Conservation (phyloP, 2,888 invertebrate species). For the Parelbella ahira region DNA sequence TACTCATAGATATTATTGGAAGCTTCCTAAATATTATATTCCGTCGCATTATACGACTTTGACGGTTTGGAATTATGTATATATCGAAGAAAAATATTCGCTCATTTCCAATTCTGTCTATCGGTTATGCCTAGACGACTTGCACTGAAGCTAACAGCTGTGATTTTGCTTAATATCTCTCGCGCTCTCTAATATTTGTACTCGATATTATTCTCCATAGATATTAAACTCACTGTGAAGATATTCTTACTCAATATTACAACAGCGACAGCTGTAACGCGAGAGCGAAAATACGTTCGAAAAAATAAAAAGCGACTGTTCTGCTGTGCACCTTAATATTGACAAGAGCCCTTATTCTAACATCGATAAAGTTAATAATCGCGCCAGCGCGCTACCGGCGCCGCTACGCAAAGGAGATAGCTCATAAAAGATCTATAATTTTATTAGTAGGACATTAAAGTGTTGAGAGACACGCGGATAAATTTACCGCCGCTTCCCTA, state of each 20-base stretch:
- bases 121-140: constrained; percentile 1
- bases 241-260: constrained; percentile 29
- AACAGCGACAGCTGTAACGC: constrained; percentile 53
- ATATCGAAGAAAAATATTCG: too few relatives aligned
- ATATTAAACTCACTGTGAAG: constrained; percentile 55
- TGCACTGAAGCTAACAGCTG: constrained; percentile 8
- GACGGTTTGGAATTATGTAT: too few relatives aligned
- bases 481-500: constrained; percentile 39
- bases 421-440: constrained; percentile 31
- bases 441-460: constrained; percentile 33
- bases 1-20: too few relatives aligned
- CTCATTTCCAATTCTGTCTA: background rate
- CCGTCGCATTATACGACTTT: too few relatives aligned
- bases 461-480: constrained; percentile 32
- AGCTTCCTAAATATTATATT: too few relatives aligned
- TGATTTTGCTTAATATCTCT: constrained; percentile 17
- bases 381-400: constrained; percentile 5
- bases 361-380: constrained; percentile 4
- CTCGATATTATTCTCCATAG: constrained; percentile 34
- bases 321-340: constrained; percentile 6
- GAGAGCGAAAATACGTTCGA: constrained; percentile 33
- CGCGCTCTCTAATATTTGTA: constrained; percentile 19
- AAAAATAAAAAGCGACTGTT: constrained; percentile 15
- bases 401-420: constrained; percentile 27
- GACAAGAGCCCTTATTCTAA: constrained; percentile 2